These are phyloP conservation scores for Aulostomus chinensis DNA, from an alignment of 2,797 vertebrate genomes.

Conservation along the genomic window DNA sequence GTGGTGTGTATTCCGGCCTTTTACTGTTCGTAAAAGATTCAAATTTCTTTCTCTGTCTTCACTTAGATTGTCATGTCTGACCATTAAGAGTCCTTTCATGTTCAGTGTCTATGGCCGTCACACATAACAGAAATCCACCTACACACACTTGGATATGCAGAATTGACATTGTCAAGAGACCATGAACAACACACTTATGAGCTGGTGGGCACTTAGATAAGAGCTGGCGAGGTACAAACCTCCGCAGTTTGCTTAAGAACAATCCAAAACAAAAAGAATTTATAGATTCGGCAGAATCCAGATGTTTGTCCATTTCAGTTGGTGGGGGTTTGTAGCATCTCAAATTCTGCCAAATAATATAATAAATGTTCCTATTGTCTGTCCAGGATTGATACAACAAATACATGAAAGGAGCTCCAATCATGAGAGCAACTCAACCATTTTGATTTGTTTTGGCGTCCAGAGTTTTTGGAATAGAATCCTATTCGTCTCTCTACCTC, in stretches of 20 bases:
- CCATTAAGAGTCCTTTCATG: constrained; percentile 70
- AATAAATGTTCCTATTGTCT: constrained; percentile 46
- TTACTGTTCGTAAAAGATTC: constrained; percentile 57
- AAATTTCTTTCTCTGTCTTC: constrained; percentile 60
- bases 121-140: constrained; percentile 73
- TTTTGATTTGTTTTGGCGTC: constrained; percentile 63
- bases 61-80: constrained; percentile 92
- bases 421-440: constrained; percentile 50
- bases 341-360: constrained; percentile 48
- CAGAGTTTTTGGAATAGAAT: constrained; percentile 61
- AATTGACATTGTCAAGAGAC: constrained; percentile 83
- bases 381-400: constrained; percentile 59
- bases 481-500: constrained; percentile 56
- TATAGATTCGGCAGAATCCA: constrained; percentile 75
- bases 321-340: constrained; percentile 14
- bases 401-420: constrained; percentile 62
- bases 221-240: constrained; percentile 91
- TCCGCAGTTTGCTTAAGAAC: constrained; percentile 85
- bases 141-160: constrained; percentile 67
- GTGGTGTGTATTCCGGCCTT: constrained; percentile 55
- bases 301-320: too few species aligned
- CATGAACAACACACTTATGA: constrained; percentile 92
- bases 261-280: constrained; percentile 82
- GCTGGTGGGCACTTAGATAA: constrained; percentile 98
- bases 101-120: constrained; percentile 71